Conservation (phyloP, 2,797 vertebrate species). For the Coreius guichenoti region DNA sequence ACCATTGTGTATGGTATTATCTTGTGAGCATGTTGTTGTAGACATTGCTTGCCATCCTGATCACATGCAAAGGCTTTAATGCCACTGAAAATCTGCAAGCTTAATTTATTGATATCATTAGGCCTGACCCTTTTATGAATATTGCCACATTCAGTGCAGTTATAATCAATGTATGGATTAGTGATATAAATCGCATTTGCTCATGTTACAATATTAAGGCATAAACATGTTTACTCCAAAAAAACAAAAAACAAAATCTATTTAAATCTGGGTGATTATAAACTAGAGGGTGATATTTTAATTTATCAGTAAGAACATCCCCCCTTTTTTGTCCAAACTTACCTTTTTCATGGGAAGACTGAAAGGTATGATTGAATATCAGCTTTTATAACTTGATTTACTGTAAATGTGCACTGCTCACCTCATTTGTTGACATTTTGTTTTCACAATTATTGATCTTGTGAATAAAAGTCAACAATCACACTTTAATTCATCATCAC, state of each 20-base stretch:
- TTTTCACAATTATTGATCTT: not conserved
- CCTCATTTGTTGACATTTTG: not conserved
- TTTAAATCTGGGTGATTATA: not conserved
- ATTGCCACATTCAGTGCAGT: not conserved
- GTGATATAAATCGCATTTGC: not conserved
- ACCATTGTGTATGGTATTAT: not conserved
- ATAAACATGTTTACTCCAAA: not conserved
- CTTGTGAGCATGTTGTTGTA: not conserved
- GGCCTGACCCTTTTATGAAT: not conserved
- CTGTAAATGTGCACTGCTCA: not conserved
- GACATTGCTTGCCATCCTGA: not conserved
- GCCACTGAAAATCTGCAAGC: not conserved
- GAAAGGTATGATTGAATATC: not conserved
- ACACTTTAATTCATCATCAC: not conserved
- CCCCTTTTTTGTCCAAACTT: not conserved
- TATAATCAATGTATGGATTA: not conserved
- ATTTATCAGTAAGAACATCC: not conserved
- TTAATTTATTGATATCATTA: not conserved
- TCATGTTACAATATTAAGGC: not conserved
- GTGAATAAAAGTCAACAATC: not conserved
- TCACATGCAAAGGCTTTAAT: not conserved
- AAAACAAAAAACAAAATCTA: too few species aligned
- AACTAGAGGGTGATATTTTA: too few species aligned
- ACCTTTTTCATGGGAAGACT: not conserved
- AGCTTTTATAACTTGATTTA: constrained; percentile 4